Base-by-base conservation (phyloP, 2,113 vertebrate species). In the Zosterops lateralis region DNA sequence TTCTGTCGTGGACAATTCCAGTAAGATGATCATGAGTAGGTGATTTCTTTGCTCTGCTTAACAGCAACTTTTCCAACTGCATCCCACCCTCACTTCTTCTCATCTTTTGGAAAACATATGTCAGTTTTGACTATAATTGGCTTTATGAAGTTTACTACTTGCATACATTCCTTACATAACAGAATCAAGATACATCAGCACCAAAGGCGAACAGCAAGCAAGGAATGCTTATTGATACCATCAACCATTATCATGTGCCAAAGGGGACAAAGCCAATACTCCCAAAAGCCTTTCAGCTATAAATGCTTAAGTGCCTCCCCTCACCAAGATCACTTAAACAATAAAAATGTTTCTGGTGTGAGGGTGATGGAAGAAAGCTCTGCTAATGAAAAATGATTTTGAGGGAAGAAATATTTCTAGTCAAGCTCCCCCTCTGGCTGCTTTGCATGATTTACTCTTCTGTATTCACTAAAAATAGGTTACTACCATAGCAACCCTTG, bases 401-500 rank as follows among this genome's bases (percentile, higher is more conserved):
- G 61, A 89, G 66, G 77, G 42, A 81, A 79, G 45, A 74, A 90
- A 58, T 25, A 81, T 77, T 90, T 92, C 78, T 40, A 92, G 61
- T 74, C 74, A 83, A 74, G 70, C 79, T 93, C 89, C 70, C 89
- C 84, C 87, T 91, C 72, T 76, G 76, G 72, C 79, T 84, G 70
- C 91, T 87, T 90, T 89, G 91, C 79, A 89, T 85, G 60, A 86
- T 87, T 74, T 92, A 93, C 77, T 94, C 72, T 94, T 83, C 81
- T 54, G 62, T 87, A 83, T 75, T 79, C 87, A 84, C 94, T 97
- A 96, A 96, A 97, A 97, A 96, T 95, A 97, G 94, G 89, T 96
- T 96, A 96, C 93, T 95, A 65, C 95, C 95, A 95, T 94, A 97
- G 93, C 93, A 97, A 97, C 95, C 83, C 89, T 94, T 95, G 82